A percentile compares a stretch with the other conserved stretches of the same genome.
Evolutionary conservation across 2,113 vertebrate species (phyloP).

Genomic region (Formicarius rufipectus): DNA sequence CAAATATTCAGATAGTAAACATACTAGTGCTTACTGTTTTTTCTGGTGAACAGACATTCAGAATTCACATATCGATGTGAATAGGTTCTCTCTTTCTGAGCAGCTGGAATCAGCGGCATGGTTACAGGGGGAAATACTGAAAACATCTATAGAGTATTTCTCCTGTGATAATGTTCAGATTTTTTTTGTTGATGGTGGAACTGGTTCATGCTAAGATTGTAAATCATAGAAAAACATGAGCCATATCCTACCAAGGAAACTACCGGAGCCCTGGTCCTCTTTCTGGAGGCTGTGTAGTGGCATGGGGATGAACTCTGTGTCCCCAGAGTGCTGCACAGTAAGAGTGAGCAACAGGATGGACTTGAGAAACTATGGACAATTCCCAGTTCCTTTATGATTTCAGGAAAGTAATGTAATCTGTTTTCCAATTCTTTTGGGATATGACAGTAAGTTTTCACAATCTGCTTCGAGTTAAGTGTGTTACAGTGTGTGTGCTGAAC

Average conservation of each 20-base stretch:
- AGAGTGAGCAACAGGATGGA: neutral
- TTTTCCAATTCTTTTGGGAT: neutral
- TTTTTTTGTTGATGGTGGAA: neutral
- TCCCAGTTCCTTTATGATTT: neutral
- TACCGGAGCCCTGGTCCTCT: neutral
- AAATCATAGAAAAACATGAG: neutral
- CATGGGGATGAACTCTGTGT: neutral
- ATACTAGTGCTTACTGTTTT: neutral
- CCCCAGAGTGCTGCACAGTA: fast-evolving
- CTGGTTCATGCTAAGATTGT: neutral
- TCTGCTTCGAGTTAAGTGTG: neutral
- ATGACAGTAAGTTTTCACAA: neutral
- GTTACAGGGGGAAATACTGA: neutral
- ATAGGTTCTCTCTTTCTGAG: neutral
- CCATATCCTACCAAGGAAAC: neutral
- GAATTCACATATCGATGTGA: neutral
- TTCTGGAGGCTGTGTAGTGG: neutral
- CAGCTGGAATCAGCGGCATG: neutral
- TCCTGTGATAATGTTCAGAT: fast-evolving
- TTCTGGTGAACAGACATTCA: neutral
- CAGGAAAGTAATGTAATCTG: neutral
- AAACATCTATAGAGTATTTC: neutral
- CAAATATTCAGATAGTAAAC: neutral
- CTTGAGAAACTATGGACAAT: neutral
- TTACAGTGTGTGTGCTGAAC: neutral